A percentile compares a stretch with the other conserved stretches of the same genome.
These are phyloP conservation scores for Puma concolor DNA, from an alignment of 2,113 vertebrate genomes.

Conservation along the genomic window DNA sequence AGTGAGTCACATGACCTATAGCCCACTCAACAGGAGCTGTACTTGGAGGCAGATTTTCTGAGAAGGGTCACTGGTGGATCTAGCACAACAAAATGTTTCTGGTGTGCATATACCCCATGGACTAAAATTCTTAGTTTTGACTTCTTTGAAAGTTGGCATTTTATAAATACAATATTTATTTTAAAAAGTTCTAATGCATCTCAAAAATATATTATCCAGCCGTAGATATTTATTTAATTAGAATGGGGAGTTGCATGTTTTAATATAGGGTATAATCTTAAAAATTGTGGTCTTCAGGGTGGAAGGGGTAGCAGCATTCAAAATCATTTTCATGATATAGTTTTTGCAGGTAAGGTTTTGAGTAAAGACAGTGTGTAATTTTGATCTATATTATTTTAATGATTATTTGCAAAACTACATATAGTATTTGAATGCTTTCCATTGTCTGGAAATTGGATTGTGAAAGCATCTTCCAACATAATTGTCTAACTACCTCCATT, in stretches of 20 bases:
- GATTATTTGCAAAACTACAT: not conserved
- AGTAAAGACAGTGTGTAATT: not conserved
- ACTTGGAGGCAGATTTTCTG: not conserved
- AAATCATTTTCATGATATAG: constrained; percentile 12
- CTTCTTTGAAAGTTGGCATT: not conserved
- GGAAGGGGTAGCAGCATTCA: not conserved
- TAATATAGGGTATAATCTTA: constrained; percentile 14
- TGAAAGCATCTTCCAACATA: constrained; percentile 12
- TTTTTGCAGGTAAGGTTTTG: constrained; percentile 29
- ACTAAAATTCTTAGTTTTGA: not conserved
- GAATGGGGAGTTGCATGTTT: not conserved
- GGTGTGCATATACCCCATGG: not conserved
- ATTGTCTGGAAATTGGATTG: not conserved
- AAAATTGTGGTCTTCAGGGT: not conserved
- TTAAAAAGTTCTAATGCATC: not conserved
- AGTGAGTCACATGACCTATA: not conserved
- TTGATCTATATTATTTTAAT: not conserved
- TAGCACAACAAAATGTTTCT: not conserved
- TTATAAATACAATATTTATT: constrained; percentile 7
- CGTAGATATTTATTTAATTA: constrained; percentile 25
- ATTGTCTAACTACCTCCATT: not conserved
- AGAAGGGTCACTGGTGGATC: not conserved
- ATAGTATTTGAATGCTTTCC: not conserved
- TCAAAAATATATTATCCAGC: constrained; percentile 18
- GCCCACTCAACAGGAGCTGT: not conserved